Base-by-base conservation (phyloP, 2,113 vertebrate genomes). In the Vireo altiloquus region DNA sequence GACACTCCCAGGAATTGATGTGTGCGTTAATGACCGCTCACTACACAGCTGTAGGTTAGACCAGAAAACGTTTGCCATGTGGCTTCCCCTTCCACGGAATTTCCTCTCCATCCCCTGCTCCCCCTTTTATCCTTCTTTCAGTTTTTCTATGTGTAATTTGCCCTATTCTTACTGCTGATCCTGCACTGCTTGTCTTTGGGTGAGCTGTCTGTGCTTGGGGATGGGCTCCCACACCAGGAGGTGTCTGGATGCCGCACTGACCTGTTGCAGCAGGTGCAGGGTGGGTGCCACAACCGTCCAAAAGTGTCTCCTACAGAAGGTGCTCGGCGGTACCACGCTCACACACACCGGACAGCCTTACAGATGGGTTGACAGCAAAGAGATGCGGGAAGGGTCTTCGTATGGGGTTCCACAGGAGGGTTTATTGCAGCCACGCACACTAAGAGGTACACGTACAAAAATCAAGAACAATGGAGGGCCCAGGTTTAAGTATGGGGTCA, bases 61-160 rank as follows among this genome's bases (percentile, higher is more conserved):
- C 5, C 13, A 87, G 52, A 74, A 54, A 74, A 47, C 25, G 3
- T 24, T 77, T 68, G 11, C 22, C 31, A 30, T 2, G 0, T 19
- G 17, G 31, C 19, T 79, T 56, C 39, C 6, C 70, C 70, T 82
- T 75, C 61, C 22, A 53, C 2, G 8, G 27, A n/a, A 20, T 17
- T 52, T 59, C 3, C 1, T 68, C 33, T 59, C 37, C 46, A n/a
- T 40, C 15, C 12, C 3, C 1, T 8, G 11, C 4, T 3, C 11
- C 15, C 4, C 1, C 7, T 37, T 65, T 69, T 12, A 30, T 82
- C 61, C 25, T 61, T 21, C 33, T 82, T 57, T 64, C 33, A 56
- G 30, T 19, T 82, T 66, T 75, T 15, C 5, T 46, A 3, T 0
- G 0, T 47, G 24, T 52, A 50, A n/a, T 70, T 85, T 70, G 8